Conservation (phyloP, 1,140 invertebrate genomes). For the Euborellia annulipes region DNA sequence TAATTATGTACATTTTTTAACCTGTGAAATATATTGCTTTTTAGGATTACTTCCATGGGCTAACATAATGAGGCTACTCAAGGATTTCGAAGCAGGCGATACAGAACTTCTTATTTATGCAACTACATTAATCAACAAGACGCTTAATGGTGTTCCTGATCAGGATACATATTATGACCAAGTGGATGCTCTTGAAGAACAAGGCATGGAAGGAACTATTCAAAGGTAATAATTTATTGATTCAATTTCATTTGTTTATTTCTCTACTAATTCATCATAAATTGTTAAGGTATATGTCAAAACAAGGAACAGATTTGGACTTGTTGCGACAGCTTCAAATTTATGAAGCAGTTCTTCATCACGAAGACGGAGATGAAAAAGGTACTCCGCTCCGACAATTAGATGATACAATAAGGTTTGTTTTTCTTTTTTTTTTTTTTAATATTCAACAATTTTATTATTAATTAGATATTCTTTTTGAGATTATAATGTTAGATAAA, state of each 20-base stretch:
- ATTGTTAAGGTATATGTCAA: slow-evolving; percentile 62
- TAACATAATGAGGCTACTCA: slow-evolving; percentile 78
- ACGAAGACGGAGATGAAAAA: slow-evolving; percentile 69
- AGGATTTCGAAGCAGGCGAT: slow-evolving; percentile 88
- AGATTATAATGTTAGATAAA: no score
- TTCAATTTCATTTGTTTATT: slow-evolving; percentile 1
- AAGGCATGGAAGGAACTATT: slow-evolving; percentile 86
- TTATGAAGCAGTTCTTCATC: slow-evolving; percentile 84
- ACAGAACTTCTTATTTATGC: slow-evolving; percentile 92
- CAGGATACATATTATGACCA: slow-evolving; percentile 98
- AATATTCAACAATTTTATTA: no score
- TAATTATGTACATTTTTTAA: no score
- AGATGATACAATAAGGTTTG: slow-evolving; percentile 58
- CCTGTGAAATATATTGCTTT: no score
- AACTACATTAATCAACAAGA: slow-evolving; percentile 93
- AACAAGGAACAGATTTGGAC: slow-evolving; percentile 84
- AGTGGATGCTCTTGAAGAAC: slow-evolving; percentile 88
- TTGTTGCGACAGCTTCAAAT: slow-evolving; percentile 86
- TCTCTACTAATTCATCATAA: no score
- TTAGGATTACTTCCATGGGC: slow-evolving; percentile 50
- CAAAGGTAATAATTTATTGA: slow-evolving; percentile 36
- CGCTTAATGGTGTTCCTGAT: slow-evolving; percentile 87
- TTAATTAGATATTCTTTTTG: no score
- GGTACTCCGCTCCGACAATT: slow-evolving; percentile 50
- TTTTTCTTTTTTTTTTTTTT: slow-evolving; percentile 1